phyloP scores from a whole-genome alignment of 1,140 invertebrate genomes.

The Macrobrachium nipponense region DNA sequence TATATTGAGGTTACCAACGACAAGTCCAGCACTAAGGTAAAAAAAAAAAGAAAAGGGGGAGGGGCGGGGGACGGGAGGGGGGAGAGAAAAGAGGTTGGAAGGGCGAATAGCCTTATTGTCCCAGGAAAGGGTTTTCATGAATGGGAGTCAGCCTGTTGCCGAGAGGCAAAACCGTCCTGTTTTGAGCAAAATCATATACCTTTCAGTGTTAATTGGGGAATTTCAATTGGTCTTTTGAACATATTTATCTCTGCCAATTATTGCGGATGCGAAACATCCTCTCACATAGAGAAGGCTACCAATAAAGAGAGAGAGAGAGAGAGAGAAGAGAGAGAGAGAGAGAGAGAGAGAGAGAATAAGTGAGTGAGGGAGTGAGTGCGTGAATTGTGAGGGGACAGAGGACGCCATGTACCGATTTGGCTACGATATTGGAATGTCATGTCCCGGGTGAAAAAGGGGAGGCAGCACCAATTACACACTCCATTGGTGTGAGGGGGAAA shows the following conservation, averaged over 20 bases:
- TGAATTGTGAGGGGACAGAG: not conserved
- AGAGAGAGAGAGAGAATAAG: not conserved
- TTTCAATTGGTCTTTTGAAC: too few species aligned
- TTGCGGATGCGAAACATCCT: not conserved
- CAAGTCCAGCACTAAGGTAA: too few species aligned
- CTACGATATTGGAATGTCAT: slow-evolving; percentile 55
- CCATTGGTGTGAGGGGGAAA: slow-evolving; percentile 46
- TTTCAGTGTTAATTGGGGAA: too few species aligned
- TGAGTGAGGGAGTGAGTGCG: not conserved
- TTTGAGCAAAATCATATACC: too few species aligned
- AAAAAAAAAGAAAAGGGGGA: too few species aligned
- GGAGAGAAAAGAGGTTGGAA: too few species aligned
- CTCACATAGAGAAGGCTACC: not conserved
- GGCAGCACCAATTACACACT: slow-evolving; percentile 50
- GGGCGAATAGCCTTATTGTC: too few species aligned
- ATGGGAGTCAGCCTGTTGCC: too few species aligned
- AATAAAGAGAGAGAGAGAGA: not conserved
- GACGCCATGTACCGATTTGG: slow-evolving; percentile 53
- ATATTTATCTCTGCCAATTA: not conserved
- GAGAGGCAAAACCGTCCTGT: too few species aligned
- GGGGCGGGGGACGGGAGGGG: rapidly evolving
- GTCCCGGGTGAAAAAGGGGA: slow-evolving; percentile 55
- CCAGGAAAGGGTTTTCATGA: too few species aligned
- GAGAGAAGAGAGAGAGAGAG: not conserved
- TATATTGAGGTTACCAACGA: too few species aligned